Base-by-base conservation (phyloP, 2,797 vertebrate genomes). In the Malurus splendens region DNA sequence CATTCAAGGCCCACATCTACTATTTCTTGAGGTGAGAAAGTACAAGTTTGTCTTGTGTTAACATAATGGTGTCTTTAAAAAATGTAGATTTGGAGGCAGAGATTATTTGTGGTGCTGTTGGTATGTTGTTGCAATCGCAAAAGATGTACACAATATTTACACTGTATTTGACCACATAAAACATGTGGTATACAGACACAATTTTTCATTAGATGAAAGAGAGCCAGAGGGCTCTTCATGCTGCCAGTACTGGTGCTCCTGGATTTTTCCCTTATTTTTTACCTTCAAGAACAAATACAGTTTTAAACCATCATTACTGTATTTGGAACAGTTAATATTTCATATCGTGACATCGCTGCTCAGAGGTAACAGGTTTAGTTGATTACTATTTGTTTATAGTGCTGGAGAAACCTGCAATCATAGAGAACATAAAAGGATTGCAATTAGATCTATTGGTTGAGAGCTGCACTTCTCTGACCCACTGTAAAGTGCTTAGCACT, bases 391-490 rank as follows among this genome's bases (percentile, higher is more conserved):
- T 98, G 97, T 98, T 97, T 98, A 98, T 98, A 97, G 97, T 97
- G 97, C 97, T 93, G 96, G 97, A 98, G 98, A 98, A 98, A 98
- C 98, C 98, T 98, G 98, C 98, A 98, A 98, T 99, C 98, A 98
- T 90, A 92, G 97, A 97, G 96, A 97, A 97, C 97, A 97, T 97
- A 98, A 98, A 98, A 98, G 97, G 97, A 98, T 96, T 98, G 97
- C 98, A 98, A 98, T 98, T 98, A 98, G 97, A 98, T 98, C 97
- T 97, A 98, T 98, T 98, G 98, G 97, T 97, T 97, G 96, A 96
- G 96, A 97, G 97, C 98, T 98, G 98, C 97, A 98, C 98, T 98
- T 94, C 93, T 52, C 95, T 97, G 97, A 98, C 97, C 96, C 94
- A 94, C 94, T 97, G 98, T 98, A 98, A 98, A 97, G 97, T 97